phyloP scores from a whole-genome alignment of 2,888 invertebrate species.

The Dicyrtomina minuta region DNA sequence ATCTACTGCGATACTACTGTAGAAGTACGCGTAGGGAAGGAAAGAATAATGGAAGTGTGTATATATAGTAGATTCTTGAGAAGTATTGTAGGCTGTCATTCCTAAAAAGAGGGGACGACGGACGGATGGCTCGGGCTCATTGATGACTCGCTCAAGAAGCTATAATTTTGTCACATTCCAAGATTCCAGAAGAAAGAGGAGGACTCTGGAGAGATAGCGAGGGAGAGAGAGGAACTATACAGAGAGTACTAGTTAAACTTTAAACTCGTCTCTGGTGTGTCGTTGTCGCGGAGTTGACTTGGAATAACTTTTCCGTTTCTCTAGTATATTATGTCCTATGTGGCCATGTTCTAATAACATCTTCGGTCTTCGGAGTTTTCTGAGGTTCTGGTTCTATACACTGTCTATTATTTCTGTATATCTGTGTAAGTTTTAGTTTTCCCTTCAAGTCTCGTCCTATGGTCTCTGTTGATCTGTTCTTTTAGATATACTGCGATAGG shows the following conservation, averaged over 20 bases:
- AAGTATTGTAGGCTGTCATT: not conserved
- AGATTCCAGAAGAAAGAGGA: constrained; percentile 9
- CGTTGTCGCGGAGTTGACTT: not conserved
- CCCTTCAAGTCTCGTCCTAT: too few relatives aligned
- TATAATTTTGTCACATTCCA: constrained; percentile 30
- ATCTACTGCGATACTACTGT: too few relatives aligned
- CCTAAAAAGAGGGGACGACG: not conserved
- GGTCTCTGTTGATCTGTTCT: too few relatives aligned
- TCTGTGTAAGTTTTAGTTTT: too few relatives aligned
- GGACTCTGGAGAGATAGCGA: not conserved
- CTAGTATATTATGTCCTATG: too few relatives aligned
- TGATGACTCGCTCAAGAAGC: constrained; percentile 8
- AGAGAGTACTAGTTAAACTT: constrained; percentile 14
- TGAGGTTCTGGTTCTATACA: too few relatives aligned
- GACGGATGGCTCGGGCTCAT: not conserved
- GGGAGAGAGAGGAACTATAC: not conserved
- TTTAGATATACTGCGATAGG: too few relatives aligned
- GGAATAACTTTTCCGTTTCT: too few relatives aligned
- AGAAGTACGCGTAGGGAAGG: not conserved
- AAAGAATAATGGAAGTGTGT: not conserved
- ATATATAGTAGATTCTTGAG: not conserved
- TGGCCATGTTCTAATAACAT: too few relatives aligned
- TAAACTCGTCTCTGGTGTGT: constrained; percentile 10
- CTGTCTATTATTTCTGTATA: too few relatives aligned
- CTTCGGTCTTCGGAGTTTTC: too few relatives aligned